These are phyloP conservation scores for Eristalinus sepulchralis DNA, from an alignment of 2,888 invertebrate species.

Conservation along the genomic window DNA sequence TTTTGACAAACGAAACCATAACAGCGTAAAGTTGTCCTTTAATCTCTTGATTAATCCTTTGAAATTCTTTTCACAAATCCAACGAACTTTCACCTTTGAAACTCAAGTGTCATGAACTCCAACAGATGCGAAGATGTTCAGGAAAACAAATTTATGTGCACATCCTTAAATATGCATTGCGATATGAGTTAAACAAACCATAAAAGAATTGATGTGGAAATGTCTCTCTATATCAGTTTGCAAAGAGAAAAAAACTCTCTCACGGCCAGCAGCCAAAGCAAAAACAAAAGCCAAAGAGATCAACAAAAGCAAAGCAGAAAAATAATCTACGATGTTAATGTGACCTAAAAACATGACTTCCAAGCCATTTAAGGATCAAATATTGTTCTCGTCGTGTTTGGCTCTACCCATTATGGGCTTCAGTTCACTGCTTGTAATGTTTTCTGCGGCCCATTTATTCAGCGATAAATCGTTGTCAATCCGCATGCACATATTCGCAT, in stretches of 20 bases:
- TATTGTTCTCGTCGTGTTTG: constrained; percentile 44
- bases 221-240: background rate
- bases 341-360: constrained; percentile 46
- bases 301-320: background rate
- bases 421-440: constrained; percentile 25
- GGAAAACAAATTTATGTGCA: background rate
- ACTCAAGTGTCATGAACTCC: background rate
- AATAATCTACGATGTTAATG: constrained; percentile 55
- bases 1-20: too few relatives aligned
- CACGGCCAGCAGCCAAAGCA: background rate
- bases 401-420: constrained; percentile 33
- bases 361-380: constrained; percentile 58
- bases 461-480: constrained; percentile 62
- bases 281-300: constrained; percentile 9
- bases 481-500: constrained; percentile 31
- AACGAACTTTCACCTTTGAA: background rate
- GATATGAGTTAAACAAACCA: background rate
- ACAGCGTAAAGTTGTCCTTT: too few relatives aligned
- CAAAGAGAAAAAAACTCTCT: background rate
- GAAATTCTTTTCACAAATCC: too few relatives aligned
- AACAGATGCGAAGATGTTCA: background rate
- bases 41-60: too few relatives aligned
- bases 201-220: background rate
- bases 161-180: background rate
- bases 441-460: constrained; percentile 53